Evolutionary conservation across 2,797 vertebrate species (phyloP), one percentile per base, ranked within the genome.

Genomic region (Melopsittacus undulatus): DNA sequence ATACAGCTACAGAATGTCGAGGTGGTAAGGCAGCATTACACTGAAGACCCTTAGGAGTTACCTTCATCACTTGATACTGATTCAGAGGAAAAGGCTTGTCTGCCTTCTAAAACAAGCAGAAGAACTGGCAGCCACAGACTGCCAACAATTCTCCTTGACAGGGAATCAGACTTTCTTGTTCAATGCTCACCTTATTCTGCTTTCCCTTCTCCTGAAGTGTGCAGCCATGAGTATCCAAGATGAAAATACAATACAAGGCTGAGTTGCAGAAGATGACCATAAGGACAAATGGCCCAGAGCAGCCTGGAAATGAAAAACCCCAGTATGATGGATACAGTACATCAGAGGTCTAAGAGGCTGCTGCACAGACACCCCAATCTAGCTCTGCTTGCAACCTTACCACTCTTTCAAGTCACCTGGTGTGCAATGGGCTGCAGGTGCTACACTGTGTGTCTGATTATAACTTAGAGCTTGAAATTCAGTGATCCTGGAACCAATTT

Each of bases 381-480:
- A 20, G 14, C 42, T 46, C 67, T 42, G 46, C 40, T 61, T 18
- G 34, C 54, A 62, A 20, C 19, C 27, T 24, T 36, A 24, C 4
- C 20, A 8, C 10, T 43, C 56, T 56, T 32, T 10, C 19, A 32
- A 56, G 56, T 11, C 42, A 5, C 7, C 34, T 63, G 17, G 56
- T 46, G 48, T 13, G 13, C 2, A 4, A 0, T 11, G 27, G 45
- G 27, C 7, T 36, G 45, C 18, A 8, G 45, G 26, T 2, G 1
- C 36, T 12, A 21, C 20, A 2, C 27, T 21, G 16, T 9, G 22
- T 14, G 46, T 34, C 22, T 40, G 29, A 10, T 51, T 16, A 26
- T 18, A 68, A 68, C 7, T 40, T 66, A 10, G 9, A 61, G 51
- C 29, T 76, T 16, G 11, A 70, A 61, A 59, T 16, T 15, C 51